Evolutionary conservation across 2,888 invertebrate genomes (phyloP).

Genomic region (Seira sanloemensis): DNA sequence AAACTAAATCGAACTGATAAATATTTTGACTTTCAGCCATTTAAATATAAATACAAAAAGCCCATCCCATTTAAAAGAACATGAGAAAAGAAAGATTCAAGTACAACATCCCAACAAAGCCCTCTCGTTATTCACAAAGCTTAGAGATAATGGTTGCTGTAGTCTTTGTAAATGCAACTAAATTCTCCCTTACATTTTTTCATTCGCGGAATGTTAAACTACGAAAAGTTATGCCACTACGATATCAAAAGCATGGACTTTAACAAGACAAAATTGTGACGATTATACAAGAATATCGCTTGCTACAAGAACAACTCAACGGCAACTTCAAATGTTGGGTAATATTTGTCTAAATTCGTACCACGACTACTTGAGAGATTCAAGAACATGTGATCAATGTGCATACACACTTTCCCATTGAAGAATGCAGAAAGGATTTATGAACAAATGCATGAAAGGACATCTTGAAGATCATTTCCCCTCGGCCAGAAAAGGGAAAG

Average conservation of each 20-base stretch:
- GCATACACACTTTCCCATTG: slow-evolving; percentile 36
- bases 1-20: background rate
- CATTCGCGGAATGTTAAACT: too few relatives aligned
- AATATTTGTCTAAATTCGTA: slow-evolving; percentile 43
- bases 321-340: too few relatives aligned
- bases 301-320: slow-evolving; percentile 13
- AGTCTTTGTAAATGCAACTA: slow-evolving; percentile 32
- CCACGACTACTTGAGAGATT: slow-evolving; percentile 55
- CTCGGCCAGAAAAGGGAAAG: background rate
- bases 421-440: background rate
- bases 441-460: slow-evolving; percentile 1
- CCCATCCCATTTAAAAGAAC: too few relatives aligned
- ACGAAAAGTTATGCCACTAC: too few relatives aligned
- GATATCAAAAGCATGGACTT: background rate
- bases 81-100: slow-evolving; percentile 42
- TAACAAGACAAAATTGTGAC: slow-evolving; percentile 38
- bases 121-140: slow-evolving; percentile 22
- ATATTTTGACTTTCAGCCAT: background rate
- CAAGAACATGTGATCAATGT: slow-evolving; percentile 58
- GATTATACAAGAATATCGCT: slow-evolving; percentile 57
- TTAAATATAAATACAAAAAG: background rate
- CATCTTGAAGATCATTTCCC: slow-evolving; percentile 3
- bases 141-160: slow-evolving; percentile 45
- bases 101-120: slow-evolving; percentile 26
- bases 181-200: slow-evolving; percentile 15